Conservation (phyloP, 2,113 vertebrate genomes). For the Ciconia stormi region DNA sequence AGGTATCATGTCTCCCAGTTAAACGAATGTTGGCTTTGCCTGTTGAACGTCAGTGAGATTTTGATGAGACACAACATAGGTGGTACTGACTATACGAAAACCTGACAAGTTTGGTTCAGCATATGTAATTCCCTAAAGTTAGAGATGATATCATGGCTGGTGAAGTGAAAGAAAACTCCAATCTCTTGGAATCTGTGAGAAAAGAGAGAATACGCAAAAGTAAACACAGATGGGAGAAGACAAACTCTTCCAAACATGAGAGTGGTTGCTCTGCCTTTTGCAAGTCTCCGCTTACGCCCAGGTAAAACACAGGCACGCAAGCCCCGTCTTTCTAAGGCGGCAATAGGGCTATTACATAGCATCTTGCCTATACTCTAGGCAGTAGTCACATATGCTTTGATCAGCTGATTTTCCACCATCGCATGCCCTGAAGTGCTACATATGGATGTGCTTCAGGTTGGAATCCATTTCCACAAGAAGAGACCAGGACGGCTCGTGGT, state of each 20-base stretch:
- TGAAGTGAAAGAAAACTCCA: not conserved
- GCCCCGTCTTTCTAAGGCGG: not conserved
- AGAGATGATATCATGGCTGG: not conserved
- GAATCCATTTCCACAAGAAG: rapidly evolving
- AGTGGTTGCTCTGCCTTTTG: not conserved
- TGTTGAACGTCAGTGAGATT: not conserved
- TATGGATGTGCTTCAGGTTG: rapidly evolving
- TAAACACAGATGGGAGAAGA: not conserved
- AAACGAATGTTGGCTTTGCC: not conserved
- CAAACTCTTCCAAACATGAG: not conserved
- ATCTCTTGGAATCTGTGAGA: not conserved
- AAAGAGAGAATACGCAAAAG: not conserved
- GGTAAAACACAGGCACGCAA: rapidly evolving
- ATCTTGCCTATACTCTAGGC: rapidly evolving
- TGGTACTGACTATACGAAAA: not conserved
- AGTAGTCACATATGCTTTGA: rapidly evolving
- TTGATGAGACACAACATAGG: not conserved
- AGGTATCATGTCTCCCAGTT: rapidly evolving
- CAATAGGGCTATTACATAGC: rapidly evolving
- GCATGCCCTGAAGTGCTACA: rapidly evolving
- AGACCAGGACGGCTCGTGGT: not conserved
- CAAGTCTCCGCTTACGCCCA: not conserved
- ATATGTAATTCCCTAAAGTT: not conserved
- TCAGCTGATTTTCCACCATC: not conserved
- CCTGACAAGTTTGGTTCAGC: not conserved